Conservation (phyloP, 2,888 invertebrate species). For the Labia minor region DNA sequence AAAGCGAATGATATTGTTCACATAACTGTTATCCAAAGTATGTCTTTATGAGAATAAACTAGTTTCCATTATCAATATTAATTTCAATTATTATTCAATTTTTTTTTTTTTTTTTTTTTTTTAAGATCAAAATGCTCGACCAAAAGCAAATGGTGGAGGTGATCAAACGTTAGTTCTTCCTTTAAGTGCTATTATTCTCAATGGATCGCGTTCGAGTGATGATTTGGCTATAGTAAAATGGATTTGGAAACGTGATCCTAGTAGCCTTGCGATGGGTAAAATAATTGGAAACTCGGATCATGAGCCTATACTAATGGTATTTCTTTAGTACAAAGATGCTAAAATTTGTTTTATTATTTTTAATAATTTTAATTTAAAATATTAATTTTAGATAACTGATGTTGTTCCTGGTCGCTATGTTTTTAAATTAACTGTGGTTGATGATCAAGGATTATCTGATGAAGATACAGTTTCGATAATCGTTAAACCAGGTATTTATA, state of each 20-base stretch:
- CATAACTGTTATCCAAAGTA: constrained; percentile 63
- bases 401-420: constrained; percentile 78
- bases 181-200: constrained; percentile 60
- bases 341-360: too few relatives aligned
- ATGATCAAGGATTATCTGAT: constrained; percentile 75
- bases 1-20: constrained; percentile 60
- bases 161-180: constrained; percentile 70
- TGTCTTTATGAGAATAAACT: too few relatives aligned
- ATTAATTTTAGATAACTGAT: constrained; percentile 54
- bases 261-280: constrained; percentile 71
- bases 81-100: too few relatives aligned
- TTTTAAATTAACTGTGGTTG: constrained; percentile 78
- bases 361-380: constrained; percentile 21
- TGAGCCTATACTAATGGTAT: constrained; percentile 62
- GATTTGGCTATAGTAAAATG: constrained; percentile 77
- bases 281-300: constrained; percentile 67
- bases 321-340: constrained; percentile 25
- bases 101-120: constrained; percentile 21
- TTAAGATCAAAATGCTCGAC: constrained; percentile 76
- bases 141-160: constrained; percentile 79
- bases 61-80: background rate
- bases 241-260: constrained; percentile 67
- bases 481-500: constrained; percentile 62
- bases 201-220: constrained; percentile 75
- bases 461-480: constrained; percentile 74